Evolutionary conservation across 2,113 vertebrate genomes (phyloP).

Genomic region (Naja naja): DNA sequence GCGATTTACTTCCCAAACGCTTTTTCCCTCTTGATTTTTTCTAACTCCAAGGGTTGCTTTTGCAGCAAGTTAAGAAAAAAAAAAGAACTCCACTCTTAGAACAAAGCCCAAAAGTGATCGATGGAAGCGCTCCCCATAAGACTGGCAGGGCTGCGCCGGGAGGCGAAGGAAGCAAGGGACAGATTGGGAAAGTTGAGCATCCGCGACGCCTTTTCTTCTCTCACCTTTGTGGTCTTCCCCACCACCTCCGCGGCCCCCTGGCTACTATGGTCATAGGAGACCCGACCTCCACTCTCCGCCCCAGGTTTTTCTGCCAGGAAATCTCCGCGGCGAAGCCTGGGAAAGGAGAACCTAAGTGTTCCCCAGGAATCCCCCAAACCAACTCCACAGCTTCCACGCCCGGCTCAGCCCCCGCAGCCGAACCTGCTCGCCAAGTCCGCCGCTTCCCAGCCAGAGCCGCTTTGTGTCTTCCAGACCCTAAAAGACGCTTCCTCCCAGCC

Average conservation of each 20-base stretch:
- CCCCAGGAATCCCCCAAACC: slow-evolving; percentile 62
- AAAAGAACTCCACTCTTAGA: slow-evolving; percentile 4
- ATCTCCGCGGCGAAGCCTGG: slow-evolving; percentile 8
- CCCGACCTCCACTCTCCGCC: not conserved
- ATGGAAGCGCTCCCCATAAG: slow-evolving; percentile 3
- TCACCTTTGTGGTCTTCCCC: slow-evolving; percentile 33
- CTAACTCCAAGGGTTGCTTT: not conserved
- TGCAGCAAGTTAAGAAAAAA: slow-evolving; percentile 33
- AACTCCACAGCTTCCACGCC: not conserved
- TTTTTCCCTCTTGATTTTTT: not conserved
- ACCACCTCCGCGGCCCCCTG: slow-evolving; percentile 13
- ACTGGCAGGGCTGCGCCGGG: slow-evolving; percentile 1
- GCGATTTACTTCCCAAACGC: not conserved
- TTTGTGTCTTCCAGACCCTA: slow-evolving; percentile 46
- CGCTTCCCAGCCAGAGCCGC: not conserved
- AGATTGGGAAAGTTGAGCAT: slow-evolving; percentile 17
- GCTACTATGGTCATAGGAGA: not conserved
- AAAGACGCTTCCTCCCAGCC: not conserved
- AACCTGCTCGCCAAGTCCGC: slow-evolving; percentile 12
- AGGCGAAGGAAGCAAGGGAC: too few species aligned
- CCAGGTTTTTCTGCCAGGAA: not conserved
- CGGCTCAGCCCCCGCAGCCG: slow-evolving; percentile 12
- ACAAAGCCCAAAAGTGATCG: slow-evolving; percentile 10
- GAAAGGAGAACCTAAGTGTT: slow-evolving; percentile 34
- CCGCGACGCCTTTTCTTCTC: slow-evolving; percentile 25